A percentile compares a stretch with the other conserved stretches of the same genome.
phyloP scores from a whole-genome alignment of 2,113 vertebrate genomes.

The Pseudopipra pipra region DNA sequence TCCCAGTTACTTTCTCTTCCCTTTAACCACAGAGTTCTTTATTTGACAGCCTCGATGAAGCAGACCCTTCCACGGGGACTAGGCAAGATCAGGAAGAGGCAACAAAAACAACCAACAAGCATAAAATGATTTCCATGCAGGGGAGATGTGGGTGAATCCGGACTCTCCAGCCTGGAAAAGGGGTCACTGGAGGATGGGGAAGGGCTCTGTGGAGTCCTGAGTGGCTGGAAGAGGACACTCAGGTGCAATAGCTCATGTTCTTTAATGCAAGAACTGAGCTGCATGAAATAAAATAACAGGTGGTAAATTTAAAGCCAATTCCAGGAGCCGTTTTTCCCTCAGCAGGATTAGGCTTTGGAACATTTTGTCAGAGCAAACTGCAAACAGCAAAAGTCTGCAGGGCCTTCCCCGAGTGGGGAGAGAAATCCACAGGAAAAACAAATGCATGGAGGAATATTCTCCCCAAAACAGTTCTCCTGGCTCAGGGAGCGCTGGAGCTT shows the following conservation, averaged over 20 bases:
- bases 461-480: background rate
- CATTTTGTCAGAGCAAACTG: background rate
- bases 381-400: background rate
- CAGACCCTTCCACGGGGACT: background rate
- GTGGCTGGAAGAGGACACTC: background rate
- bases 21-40: background rate
- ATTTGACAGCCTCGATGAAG: background rate
- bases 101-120: background rate
- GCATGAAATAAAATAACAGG: background rate
- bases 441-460: background rate
- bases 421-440: background rate
- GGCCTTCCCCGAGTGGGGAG: fast-evolving
- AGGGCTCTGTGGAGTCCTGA: background rate
- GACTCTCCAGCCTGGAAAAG: background rate
- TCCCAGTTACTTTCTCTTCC: background rate
- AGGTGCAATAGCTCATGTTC: background rate
- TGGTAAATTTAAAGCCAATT: background rate
- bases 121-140: background rate
- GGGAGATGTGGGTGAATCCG: background rate
- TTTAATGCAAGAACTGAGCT: background rate
- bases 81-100: background rate
- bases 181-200: background rate
- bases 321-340: background rate
- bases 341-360: background rate
- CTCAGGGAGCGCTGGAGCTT: background rate